Conservation (phyloP, 2,888 invertebrate species). For the Toxonevra muliebris region DNA sequence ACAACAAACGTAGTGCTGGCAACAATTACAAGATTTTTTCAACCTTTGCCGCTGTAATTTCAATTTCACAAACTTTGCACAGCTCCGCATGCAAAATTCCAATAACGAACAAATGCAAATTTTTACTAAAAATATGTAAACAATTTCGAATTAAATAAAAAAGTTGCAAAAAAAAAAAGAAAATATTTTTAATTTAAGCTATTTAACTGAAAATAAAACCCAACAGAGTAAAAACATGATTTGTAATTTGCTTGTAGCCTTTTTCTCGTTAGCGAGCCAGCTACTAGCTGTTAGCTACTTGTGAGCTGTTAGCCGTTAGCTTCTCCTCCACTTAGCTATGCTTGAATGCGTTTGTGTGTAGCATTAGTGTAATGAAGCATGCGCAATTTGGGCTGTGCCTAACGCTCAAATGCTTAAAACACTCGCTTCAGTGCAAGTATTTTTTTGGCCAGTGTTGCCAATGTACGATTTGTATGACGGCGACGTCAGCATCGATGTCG, state of each 20-base stretch:
- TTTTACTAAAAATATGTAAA: slow-evolving; percentile 1
- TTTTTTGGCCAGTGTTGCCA: background rate
- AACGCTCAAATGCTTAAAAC: too few relatives aligned
- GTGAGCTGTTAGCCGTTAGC: background rate
- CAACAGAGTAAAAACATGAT: too few relatives aligned
- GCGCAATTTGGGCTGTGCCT: too few relatives aligned
- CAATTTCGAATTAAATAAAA: background rate
- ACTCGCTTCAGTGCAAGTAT: too few relatives aligned
- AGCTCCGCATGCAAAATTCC: too few relatives aligned
- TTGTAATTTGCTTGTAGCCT: too few relatives aligned
- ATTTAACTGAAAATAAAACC: background rate
- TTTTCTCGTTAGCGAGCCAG: too few relatives aligned
- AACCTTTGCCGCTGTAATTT: background rate
- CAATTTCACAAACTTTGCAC: background rate
- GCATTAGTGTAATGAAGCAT: background rate
- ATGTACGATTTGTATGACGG: too few relatives aligned
- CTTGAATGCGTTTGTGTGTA: background rate
- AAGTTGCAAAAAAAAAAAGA: background rate
- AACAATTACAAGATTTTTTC: too few relatives aligned
- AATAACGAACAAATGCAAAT: background rate
- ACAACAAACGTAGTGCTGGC: too few relatives aligned
- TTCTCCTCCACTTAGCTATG: background rate
- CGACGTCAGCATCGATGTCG: too few relatives aligned
- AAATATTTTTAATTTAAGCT: background rate
- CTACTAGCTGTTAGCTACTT: too few relatives aligned